These are phyloP conservation scores for Chaenodraco wilsoni DNA, from an alignment of 2,797 vertebrate species.

Conservation along the genomic window DNA sequence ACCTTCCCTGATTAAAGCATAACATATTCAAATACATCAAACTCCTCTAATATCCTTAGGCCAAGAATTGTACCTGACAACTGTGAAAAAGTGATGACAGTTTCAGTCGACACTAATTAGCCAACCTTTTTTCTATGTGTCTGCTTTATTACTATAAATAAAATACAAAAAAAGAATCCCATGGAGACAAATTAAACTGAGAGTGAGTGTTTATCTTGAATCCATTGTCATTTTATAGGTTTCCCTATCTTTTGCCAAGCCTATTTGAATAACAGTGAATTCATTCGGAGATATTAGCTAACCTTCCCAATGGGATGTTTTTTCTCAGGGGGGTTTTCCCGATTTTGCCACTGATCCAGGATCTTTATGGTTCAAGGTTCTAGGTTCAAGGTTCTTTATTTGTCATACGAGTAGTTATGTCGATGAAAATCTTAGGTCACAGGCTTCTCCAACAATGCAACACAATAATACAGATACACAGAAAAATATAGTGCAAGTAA, in stretches of 20 bases:
- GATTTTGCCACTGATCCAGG: slow-evolving; percentile 23
- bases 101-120: slow-evolving; percentile 51
- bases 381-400: too few species aligned
- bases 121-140: slow-evolving; percentile 6
- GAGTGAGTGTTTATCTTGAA: slow-evolving; percentile 17
- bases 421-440: too few species aligned
- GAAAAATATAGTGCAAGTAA: too few species aligned
- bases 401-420: too few species aligned
- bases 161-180: not conserved
- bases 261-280: slow-evolving; percentile 18
- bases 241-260: not conserved
- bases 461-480: too few species aligned
- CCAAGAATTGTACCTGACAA: slow-evolving; percentile 51
- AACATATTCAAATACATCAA: slow-evolving; percentile 50
- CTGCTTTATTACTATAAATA: slow-evolving; percentile 32
- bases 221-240: slow-evolving; percentile 12
- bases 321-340: slow-evolving; percentile 8
- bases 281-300: slow-evolving; percentile 12
- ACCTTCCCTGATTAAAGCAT: slow-evolving; percentile 52
- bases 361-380: slow-evolving; percentile 13
- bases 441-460: too few species aligned
- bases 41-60: slow-evolving; percentile 51
- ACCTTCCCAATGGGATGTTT: slow-evolving; percentile 12
- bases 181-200: not conserved
- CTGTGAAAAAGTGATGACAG: slow-evolving; percentile 40